These are phyloP conservation scores for Euleptes europaea DNA, from an alignment of 2,113 vertebrate genomes.

Conservation along the genomic window DNA sequence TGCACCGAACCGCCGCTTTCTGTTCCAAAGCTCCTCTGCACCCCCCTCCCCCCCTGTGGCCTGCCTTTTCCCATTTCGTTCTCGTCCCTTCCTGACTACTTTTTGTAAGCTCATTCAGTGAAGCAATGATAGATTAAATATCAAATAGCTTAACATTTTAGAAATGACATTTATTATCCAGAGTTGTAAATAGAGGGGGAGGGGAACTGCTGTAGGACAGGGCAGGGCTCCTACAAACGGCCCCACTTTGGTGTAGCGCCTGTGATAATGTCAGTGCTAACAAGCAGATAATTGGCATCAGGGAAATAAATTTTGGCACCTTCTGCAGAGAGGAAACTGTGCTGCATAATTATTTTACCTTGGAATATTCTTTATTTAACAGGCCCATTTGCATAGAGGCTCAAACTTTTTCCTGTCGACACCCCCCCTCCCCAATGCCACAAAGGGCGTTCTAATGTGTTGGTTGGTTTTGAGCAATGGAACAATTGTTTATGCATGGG, in stretches of 20 bases:
- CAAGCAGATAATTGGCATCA: conserved; percentile 80
- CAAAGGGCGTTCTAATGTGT: conserved; percentile 47
- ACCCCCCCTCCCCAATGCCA: not conserved
- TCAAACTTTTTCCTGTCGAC: conserved; percentile 57
- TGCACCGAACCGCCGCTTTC: fast-evolving
- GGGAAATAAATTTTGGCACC: conserved; percentile 81
- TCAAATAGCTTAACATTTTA: conserved; percentile 80
- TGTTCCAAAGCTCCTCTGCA: not conserved
- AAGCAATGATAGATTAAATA: conserved; percentile 77
- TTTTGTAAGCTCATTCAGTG: conserved; percentile 55
- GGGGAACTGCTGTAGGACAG: conserved; percentile 69
- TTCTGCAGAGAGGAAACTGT: conserved; percentile 75
- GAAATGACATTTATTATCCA: conserved; percentile 77
- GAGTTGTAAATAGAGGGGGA: conserved; percentile 74
- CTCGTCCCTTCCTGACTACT: conserved; percentile 20
- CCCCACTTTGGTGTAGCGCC: conserved; percentile 72
- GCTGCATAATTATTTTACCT: conserved; percentile 80
- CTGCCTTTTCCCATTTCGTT: not conserved
- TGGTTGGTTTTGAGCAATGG: conserved; percentile 51
- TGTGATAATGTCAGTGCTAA: conserved; percentile 79
- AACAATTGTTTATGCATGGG: conserved; percentile 57
- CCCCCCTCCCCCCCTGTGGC: not conserved
- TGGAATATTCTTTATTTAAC: conserved; percentile 79
- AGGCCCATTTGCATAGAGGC: conserved; percentile 75
- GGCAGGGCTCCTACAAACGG: conserved; percentile 71